Evolutionary conservation across 1,140 invertebrate species (phyloP).

Genomic region (Drosophila parvula): DNA sequence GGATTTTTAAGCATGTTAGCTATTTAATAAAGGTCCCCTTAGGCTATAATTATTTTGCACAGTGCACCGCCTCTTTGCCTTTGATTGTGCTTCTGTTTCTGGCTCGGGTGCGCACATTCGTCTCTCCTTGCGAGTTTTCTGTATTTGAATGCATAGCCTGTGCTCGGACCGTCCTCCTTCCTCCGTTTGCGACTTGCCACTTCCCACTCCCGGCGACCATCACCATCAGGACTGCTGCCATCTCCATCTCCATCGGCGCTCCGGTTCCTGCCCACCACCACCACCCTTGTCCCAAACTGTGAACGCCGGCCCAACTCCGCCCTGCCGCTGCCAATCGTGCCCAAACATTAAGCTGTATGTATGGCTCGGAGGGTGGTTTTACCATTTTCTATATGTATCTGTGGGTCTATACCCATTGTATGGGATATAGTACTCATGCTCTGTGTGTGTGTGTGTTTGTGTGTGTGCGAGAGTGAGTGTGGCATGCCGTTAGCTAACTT

Average conservation of each 20-base stretch:
- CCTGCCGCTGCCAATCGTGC: slow-evolving; percentile 56
- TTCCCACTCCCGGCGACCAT: slow-evolving; percentile 15
- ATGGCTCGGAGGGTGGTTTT: slow-evolving; percentile 70
- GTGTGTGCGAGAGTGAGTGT: slow-evolving; percentile 29
- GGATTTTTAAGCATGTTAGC: not conserved
- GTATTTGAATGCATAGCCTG: slow-evolving; percentile 75
- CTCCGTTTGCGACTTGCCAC: slow-evolving; percentile 16
- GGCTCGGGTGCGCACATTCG: slow-evolving; percentile 71
- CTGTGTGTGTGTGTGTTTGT: slow-evolving; percentile 33
- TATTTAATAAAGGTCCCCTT: not conserved
- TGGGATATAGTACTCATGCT: slow-evolving; percentile 68
- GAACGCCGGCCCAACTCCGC: slow-evolving; percentile 26
- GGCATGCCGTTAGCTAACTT: slow-evolving; percentile 72
- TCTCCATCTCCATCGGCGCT: slow-evolving; percentile 50
- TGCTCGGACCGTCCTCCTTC: slow-evolving; percentile 55
- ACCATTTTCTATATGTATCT: slow-evolving; percentile 73
- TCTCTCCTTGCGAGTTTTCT: slow-evolving; percentile 74
- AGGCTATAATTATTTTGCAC: not conserved
- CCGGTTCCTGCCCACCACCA: slow-evolving; percentile 21
- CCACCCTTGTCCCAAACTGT: slow-evolving; percentile 27
- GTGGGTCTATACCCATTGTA: slow-evolving; percentile 56
- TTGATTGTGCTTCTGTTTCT: slow-evolving; percentile 51
- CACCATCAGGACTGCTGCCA: slow-evolving; percentile 33
- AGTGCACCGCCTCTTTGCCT: slow-evolving; percentile 33
- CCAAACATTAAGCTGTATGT: slow-evolving; percentile 64